Base-by-base conservation (phyloP, 2,888 invertebrate species). In the Drosophila recens region DNA sequence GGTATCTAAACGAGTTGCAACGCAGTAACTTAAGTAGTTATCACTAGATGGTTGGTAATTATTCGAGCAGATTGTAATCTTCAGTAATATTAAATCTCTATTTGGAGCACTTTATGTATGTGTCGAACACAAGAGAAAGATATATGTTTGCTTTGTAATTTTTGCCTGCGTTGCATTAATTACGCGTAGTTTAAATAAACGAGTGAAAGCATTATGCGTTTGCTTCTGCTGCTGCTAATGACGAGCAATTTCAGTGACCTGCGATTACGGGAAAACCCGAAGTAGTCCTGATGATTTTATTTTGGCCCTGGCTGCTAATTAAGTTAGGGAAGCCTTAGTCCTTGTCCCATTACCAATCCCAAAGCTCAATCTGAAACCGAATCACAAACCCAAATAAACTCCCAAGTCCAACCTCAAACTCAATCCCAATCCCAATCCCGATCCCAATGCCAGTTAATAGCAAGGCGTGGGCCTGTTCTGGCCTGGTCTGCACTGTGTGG, bases 361-460 rank as follows among this genome's bases (percentile, higher is more conserved):
- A 45, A 54, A 63, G 30, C 56, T 34, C 56, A 34, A 57, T 34
- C 20, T 30, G 11, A 58, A 43, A 48, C 46, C 23, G 45, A 45
- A 45, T 56, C 40, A n/a, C 42, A 36, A 17, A 49, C 20, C 40
- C 15, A 49, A 30, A 30, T 30, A 30, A 30, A 64, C 23, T 30
- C 48, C 46, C 45, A 45, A 54, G 54, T 17, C 56, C 42, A 36
- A 13, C 42, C 20, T 33, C 15, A 49, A 51, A 42, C 49, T 30
- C 45, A 49, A 45, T 30, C 49, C n/a, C 45, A 42, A 59, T 62
- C 65, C 74, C 72, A 49, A 45, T 36, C 49, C 20, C 45, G 38
- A 59, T 65, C 65, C 79, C 72, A 56, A 17, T 53, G 76, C 46
- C 76, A 79, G 77, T 80, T 80, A 78, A 78, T 78, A 63, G 59